phyloP scores from a whole-genome alignment of 2,888 invertebrate species.

The Drosophila kanekoi region DNA sequence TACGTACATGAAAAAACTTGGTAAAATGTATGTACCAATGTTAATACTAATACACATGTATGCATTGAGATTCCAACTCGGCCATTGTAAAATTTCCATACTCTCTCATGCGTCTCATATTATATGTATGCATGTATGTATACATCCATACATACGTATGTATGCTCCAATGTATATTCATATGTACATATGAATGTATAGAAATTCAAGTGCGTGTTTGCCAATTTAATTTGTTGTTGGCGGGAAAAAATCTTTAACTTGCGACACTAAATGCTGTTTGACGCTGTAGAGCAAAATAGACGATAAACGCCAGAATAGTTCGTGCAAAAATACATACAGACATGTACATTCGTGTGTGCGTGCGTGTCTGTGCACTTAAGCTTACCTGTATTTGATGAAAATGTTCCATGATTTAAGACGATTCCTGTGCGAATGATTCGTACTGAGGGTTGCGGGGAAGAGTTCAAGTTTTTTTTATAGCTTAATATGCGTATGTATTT shows the following conservation, averaged over 20 bases:
- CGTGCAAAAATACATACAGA: slow-evolving; percentile 32
- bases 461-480: slow-evolving; percentile 15
- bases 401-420: slow-evolving; percentile 80
- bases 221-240: slow-evolving; percentile 59
- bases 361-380: slow-evolving; percentile 58
- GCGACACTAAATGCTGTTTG: slow-evolving; percentile 11
- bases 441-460: slow-evolving; percentile 15
- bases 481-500: slow-evolving; percentile 34
- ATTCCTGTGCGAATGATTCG: slow-evolving; percentile 23
- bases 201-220: slow-evolving; percentile 45
- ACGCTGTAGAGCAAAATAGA: slow-evolving; percentile 33
- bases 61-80: slow-evolving; percentile 40
- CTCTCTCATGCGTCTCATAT: slow-evolving; percentile 49
- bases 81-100: slow-evolving; percentile 61
- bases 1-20: slow-evolving; percentile 2
- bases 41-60: slow-evolving; percentile 27
- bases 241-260: slow-evolving; percentile 51
- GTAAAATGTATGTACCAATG: slow-evolving; percentile 28
- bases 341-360: slow-evolving; percentile 9
- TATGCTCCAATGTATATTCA: neutral
- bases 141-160: slow-evolving; percentile 20
- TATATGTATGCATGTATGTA: slow-evolving; percentile 24
- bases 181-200: slow-evolving; percentile 1
- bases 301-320: slow-evolving; percentile 36
- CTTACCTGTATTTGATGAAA: slow-evolving; percentile 85